A percentile compares a stretch with the other conserved stretches of the same genome.
Evolutionary conservation across 37 sponge, comb jelly and placozoan species (phyloP).

Genomic region (Aphrocallistes beatrix): DNA sequence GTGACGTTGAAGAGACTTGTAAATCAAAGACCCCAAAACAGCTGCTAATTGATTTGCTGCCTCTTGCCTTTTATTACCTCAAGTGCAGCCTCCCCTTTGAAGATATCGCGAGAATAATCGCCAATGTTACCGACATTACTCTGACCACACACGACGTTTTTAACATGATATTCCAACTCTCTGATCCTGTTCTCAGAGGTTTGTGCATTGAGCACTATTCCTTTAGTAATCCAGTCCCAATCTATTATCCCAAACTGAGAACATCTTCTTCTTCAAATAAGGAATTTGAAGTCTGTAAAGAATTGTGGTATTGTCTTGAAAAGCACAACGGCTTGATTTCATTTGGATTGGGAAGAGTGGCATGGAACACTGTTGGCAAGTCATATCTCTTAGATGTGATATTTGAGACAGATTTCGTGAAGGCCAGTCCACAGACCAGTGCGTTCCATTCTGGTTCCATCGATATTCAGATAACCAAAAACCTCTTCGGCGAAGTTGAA

Average conservation of each 20-base stretch:
- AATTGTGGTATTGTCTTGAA: neutral
- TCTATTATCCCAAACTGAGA: neutral
- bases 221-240: neutral
- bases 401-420: neutral
- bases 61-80: neutral
- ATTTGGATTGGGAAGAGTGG: constrained; percentile 6
- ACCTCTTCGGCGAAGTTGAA: neutral
- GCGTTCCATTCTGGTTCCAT: neutral
- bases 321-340: neutral
- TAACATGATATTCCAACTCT: neutral
- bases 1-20: neutral
- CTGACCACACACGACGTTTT: neutral
- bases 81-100: constrained; percentile 7
- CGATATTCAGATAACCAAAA: neutral
- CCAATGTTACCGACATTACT: neutral
- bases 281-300: neutral
- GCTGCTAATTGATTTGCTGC: neutral
- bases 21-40: neutral
- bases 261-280: neutral
- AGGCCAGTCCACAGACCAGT: neutral
- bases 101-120: neutral
- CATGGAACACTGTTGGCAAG: neutral
- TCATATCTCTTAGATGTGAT: neutral
- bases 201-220: constrained; percentile 11
- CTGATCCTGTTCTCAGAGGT: neutral